These are phyloP conservation scores for Siphlonurus alternatus DNA, from an alignment of 2,888 invertebrate genomes.

Conservation along the genomic window DNA sequence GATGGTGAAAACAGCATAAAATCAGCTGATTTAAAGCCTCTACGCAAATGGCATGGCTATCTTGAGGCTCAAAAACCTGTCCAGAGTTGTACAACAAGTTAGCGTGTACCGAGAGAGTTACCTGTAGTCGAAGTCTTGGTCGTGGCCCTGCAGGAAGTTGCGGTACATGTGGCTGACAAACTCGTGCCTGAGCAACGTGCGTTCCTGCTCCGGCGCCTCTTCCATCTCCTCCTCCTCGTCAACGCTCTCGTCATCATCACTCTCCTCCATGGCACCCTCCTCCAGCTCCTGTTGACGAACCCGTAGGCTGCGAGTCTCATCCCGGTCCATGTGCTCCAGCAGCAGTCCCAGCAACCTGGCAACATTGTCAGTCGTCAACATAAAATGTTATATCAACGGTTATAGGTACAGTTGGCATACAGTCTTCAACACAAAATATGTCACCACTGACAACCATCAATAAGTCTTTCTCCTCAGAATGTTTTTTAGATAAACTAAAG, in stretches of 20 bases:
- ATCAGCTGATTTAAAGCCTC: no score
- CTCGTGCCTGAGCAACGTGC: slow-evolving; percentile 52
- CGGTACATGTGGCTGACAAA: slow-evolving; percentile 73
- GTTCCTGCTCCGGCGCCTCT: slow-evolving; percentile 25
- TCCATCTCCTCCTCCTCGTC: slow-evolving; percentile 19
- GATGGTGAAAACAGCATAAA: no score
- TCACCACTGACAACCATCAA: background rate
- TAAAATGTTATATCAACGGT: no score
- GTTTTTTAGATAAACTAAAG: no score
- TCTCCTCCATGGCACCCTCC: slow-evolving; percentile 26
- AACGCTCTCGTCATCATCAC: slow-evolving; percentile 18
- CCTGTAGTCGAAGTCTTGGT: slow-evolving; percentile 67
- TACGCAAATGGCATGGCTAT: no score
- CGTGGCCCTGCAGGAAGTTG: slow-evolving; percentile 66
- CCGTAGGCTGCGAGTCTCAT: slow-evolving; percentile 42
- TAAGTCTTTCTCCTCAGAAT: no score
- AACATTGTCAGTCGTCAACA: slow-evolving; percentile 3
- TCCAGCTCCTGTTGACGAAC: slow-evolving; percentile 44
- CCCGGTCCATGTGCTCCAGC: slow-evolving; percentile 62
- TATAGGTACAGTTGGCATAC: background rate
- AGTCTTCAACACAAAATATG: background rate
- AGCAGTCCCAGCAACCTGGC: slow-evolving; percentile 51
- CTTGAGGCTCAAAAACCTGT: no score
- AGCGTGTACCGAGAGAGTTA: no score
- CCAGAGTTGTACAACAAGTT: no score